Evolutionary conservation across 1,140 invertebrate species (phyloP), one percentile per base, ranked within the genome.

Genomic region (Mycetomoellerius zeteki): DNA sequence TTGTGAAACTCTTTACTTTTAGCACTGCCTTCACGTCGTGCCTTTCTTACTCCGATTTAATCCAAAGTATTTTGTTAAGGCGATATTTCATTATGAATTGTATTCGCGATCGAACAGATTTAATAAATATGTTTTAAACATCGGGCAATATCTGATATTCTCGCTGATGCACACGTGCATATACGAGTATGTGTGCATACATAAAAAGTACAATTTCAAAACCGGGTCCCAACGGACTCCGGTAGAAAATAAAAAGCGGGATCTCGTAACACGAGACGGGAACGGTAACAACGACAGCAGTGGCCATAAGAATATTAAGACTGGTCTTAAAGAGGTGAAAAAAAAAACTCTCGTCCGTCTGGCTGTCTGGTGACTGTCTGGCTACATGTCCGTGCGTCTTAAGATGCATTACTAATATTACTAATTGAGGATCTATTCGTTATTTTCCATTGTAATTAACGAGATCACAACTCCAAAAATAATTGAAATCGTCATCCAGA

Each of bases 311-410:
- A 90, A 88, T 90, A 90, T 88, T 77, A 86, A 77, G 86, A 54
- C 8, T 47, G 60, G 52, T 16, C 21, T 89, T 69, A 88, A 88
- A 90, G 65, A 91, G 72, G 62, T 73, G 47, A 50, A 91, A 88
- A 88, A 86, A 88, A 87, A 60, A n/a, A 8, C 62, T 50, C 30
- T 76, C 77, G 87, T 91, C 78, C 65, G 72, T 86, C 84, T 91
- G 90, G 86, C 81, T 92, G 92, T 91, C 90, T 91, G 91, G 89
- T 90, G 91, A 91, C 91, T 88, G 91, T 91, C 92, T 92, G 92
- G 86, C 80, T 85, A 50, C 27, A 60, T 54, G 47, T 52, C 50
- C 50, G 14, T 30, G 12, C 47, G 21, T 21, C 33, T 52, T 27
- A 52, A 30, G n/a, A 37, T 56, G n/a, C 24, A 72, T 37, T 58